Evolutionary conservation across 2,888 invertebrate genomes (phyloP), one percentile per base, ranked within the genome.

Genomic region (Lagria hirta): DNA sequence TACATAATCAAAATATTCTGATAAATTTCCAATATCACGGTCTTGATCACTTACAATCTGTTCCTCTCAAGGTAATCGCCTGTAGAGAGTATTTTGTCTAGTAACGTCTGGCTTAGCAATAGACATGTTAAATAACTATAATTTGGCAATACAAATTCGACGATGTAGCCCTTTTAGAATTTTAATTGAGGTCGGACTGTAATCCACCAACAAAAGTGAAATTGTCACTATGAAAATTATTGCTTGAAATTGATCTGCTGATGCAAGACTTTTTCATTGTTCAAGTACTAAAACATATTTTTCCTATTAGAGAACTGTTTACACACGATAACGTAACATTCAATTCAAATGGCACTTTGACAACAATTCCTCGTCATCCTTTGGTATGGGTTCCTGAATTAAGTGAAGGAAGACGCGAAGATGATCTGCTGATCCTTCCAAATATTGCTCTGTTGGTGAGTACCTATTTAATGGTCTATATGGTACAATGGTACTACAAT

Each of bases 371-470:
- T 0, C 66, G 68, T 2, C 89, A 89, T 70, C 89, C 89, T 0
- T 69, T 91, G 6, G 73, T 77, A 3, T 93, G 87, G 80, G 79
- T 85, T 1, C 85, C 84, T 6, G 84, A 90, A 52, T 61, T 86
- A 48, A 92, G 90, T 0, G 81, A 79, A 40, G 91, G 89, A 0
- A 74, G 76, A 15, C 76, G 74, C 27, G 86, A 90, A 57, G 82
- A 85, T 20, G 93, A 93, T 60, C 68, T 81, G 0, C 72, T 93
- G 3, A 78, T 81, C 29, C 75, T 92, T 57, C 84, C 91, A 0
- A 86, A 93, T 61, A 88, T 92, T 43, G 92, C 92, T 2, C 73
- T 92, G 58, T 61, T 92, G 81, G 92, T 93, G 67, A 86, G 88
- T 77, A 5, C 14, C 11, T 33, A 13, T n/a, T n/a, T n/a, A n/a